Percentiles rank a stretch among this genome's conserved stretches.
These are phyloP conservation scores for Drosophila ohnishii DNA, from an alignment of 1,140 invertebrate species.

Conservation along the genomic window DNA sequence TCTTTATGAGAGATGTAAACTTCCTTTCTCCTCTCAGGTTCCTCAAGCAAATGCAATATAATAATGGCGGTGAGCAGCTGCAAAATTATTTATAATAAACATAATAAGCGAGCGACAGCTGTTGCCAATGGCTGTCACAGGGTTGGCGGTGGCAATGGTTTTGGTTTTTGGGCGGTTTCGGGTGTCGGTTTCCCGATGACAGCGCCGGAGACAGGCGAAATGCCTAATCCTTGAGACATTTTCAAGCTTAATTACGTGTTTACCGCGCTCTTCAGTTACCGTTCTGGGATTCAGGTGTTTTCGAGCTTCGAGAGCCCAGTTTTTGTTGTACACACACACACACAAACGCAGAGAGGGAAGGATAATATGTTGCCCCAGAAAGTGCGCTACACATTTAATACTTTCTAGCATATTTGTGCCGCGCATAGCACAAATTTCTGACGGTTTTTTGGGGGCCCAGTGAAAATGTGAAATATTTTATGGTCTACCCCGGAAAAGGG, in stretches of 20 bases:
- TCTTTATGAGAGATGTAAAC: neutral
- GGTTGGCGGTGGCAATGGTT: slow-evolving; percentile 31
- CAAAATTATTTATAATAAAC: slow-evolving; percentile 81
- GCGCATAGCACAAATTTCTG: slow-evolving; percentile 67
- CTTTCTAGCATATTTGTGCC: slow-evolving; percentile 67
- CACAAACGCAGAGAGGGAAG: neutral
- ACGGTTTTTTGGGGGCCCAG: slow-evolving; percentile 46
- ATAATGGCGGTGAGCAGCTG: slow-evolving; percentile 52
- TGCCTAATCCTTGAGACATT: slow-evolving; percentile 74
- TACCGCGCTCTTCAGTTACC: slow-evolving; percentile 52
- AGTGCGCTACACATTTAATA: slow-evolving; percentile 66
- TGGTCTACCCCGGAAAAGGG: slow-evolving; percentile 52
- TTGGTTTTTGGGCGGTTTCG: slow-evolving; percentile 20
- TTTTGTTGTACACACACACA: slow-evolving; percentile 17
- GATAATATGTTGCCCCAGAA: slow-evolving; percentile 28
- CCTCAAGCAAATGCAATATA: slow-evolving; percentile 27
- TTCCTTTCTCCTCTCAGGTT: neutral
- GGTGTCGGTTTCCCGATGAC: slow-evolving; percentile 60
- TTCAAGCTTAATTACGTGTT: slow-evolving; percentile 77
- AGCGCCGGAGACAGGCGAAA: slow-evolving; percentile 62
- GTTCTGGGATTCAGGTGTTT: slow-evolving; percentile 26
- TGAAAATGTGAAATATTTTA: slow-evolving; percentile 77
- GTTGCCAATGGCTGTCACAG: slow-evolving; percentile 64
- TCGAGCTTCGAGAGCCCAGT: slow-evolving; percentile 27
- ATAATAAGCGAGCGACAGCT: slow-evolving; percentile 75